Conservation (phyloP, 2,797 vertebrate genomes). For the Ibycter americanus region DNA sequence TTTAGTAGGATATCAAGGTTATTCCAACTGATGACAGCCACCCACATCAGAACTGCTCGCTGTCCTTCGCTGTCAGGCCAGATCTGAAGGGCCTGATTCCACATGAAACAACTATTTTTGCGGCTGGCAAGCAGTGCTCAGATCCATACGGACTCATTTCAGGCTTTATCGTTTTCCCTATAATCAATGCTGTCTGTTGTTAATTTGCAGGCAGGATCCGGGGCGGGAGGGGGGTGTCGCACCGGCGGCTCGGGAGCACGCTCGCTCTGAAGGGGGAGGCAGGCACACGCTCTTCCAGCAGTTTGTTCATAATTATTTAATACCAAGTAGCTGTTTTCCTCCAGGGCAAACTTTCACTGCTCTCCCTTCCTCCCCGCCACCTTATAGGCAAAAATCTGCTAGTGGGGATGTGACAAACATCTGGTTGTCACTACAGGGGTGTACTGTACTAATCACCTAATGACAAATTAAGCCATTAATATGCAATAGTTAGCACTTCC, state of each 20-base stretch:
- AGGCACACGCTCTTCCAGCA: neutral
- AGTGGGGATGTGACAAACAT: neutral
- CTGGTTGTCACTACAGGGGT: neutral
- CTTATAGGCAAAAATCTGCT: neutral
- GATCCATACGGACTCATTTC: neutral
- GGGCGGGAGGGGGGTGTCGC: neutral
- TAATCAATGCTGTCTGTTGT: neutral
- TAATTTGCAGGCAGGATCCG: neutral
- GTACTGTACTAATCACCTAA: neutral
- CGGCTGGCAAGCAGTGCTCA: neutral
- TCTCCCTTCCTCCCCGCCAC: neutral
- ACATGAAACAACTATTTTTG: neutral
- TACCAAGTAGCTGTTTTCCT: neutral
- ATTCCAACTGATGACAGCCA: neutral
- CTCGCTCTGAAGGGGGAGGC: neutral
- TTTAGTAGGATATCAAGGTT: neutral
- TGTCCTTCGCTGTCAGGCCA: neutral
- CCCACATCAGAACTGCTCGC: neutral
- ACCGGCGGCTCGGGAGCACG: rapidly evolving
- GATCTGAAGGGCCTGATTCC: neutral
- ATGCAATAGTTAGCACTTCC: neutral
- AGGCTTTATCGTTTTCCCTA: neutral
- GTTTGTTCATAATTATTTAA: neutral
- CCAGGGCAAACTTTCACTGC: neutral
- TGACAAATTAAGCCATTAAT: constrained; percentile 49